Evolutionary conservation across 2,113 vertebrate species (phyloP), one percentile per base, ranked within the genome.

Genomic region (Eulemur macaco): DNA sequence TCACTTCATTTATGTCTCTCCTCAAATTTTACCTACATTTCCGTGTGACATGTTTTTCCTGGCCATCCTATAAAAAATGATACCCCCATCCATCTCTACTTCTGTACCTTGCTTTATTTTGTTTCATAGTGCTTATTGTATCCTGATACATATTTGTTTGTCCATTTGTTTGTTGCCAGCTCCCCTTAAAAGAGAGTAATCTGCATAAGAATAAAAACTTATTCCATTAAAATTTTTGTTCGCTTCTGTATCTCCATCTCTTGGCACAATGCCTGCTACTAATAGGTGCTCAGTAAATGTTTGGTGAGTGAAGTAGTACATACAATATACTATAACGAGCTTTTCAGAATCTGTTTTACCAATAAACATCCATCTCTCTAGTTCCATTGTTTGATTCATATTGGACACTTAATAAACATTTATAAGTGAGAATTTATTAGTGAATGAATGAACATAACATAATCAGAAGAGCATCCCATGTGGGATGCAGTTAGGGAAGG

Each of bases 381-480:
- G 86, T 93, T 87, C 82, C 6, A 83, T 66, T 94, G 18, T 18
- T 94, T 93, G 29, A 71, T 34, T 21, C 7, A 52, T 9, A 76
- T 23, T 39, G 4, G 56, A 29, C 1, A 91, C 5, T 54, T 54
- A 58, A 37, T 47, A 89, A 45, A 58, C 71, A 85, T 47, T 54
- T 84, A 3, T 94, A 29, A 84, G 6, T 85, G 39, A 69, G 15
- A 81, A 58, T 29, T 60, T 77, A 34, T 84, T 74, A 29, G 29
- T 47, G 42, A 89, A 66, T 80, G 25, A 63, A 23, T 78, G 29
- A 87, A 34, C 9, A 52, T 52, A 9, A 21, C 23, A 31, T 18
- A 89, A 52, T 78, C 1, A 60, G 45, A 82, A 96, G 29, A 29
- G 10, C 13, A 69, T 74, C 13, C n/a, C n/a, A 42, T 5, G 27